phyloP scores from a whole-genome alignment of 2,113 vertebrate genomes.

The Steatornis caripensis region DNA sequence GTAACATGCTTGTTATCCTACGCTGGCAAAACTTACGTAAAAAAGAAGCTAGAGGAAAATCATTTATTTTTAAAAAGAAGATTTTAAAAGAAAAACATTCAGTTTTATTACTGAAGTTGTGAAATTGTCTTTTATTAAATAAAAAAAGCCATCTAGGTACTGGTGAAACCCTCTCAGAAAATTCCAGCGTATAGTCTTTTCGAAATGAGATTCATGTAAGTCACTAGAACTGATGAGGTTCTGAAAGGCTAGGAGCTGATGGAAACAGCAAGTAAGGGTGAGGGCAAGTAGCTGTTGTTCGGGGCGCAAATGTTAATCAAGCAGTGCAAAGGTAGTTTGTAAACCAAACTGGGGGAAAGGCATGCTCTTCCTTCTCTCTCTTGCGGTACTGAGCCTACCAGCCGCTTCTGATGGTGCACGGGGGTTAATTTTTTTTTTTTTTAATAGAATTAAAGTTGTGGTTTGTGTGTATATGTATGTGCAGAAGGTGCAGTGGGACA shows the following conservation, averaged over 20 bases:
- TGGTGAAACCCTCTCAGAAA: not conserved
- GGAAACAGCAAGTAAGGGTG: not conserved
- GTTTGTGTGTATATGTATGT: not conserved
- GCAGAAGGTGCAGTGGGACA: not conserved
- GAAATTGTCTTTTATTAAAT: not conserved
- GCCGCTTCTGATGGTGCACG: accelerated
- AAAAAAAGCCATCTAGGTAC: not conserved
- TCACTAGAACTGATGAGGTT: not conserved
- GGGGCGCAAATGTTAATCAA: accelerated
- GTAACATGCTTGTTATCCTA: not conserved
- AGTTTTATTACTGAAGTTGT: not conserved
- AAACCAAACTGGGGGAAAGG: not conserved
- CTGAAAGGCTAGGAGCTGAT: not conserved
- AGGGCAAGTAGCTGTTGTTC: not conserved
- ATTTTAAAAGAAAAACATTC: not conserved
- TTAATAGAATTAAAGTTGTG: accelerated
- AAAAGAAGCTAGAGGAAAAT: not conserved
- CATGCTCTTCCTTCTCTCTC: not conserved
- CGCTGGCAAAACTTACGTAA: constrained; percentile 9
- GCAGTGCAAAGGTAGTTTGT: not conserved
- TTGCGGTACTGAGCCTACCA: not conserved
- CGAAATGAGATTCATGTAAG: not conserved
- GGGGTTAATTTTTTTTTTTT: not conserved
- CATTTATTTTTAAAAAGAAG: not conserved
- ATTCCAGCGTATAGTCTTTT: not conserved